These are phyloP conservation scores for Lasiommata megera DNA, from an alignment of 2,888 invertebrate species.

Conservation along the genomic window DNA sequence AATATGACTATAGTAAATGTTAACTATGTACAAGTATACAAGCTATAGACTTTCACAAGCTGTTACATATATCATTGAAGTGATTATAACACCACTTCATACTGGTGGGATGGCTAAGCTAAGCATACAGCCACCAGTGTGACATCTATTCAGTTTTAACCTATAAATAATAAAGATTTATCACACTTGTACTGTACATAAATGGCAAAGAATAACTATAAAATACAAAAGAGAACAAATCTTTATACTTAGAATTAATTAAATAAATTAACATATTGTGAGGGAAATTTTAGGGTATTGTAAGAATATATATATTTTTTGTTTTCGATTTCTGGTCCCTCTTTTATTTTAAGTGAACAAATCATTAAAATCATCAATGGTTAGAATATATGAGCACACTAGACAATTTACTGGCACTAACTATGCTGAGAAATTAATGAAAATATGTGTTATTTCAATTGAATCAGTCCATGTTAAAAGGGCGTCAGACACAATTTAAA, in stretches of 20 bases:
- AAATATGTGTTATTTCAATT: background rate
- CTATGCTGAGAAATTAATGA: background rate
- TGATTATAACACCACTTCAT: constrained; percentile 76
- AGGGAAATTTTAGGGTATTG: constrained; percentile 26
- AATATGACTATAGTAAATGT: constrained; percentile 46
- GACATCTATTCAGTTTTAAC: constrained; percentile 41
- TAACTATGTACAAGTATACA: constrained; percentile 63
- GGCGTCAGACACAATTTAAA: too few species aligned
- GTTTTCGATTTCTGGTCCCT: constrained; percentile 29
- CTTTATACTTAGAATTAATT: constrained; percentile 22
- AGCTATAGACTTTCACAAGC: constrained; percentile 57
- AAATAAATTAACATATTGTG: constrained; percentile 29
- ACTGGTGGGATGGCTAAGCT: constrained; percentile 43
- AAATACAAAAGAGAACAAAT: constrained; percentile 19
- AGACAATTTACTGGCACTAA: background rate
- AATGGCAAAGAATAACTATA: constrained; percentile 57
- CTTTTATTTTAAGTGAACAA: constrained; percentile 1
- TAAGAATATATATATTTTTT: constrained; percentile 4
- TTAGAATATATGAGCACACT: background rate
- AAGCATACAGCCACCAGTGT: constrained; percentile 46
- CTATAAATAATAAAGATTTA: constrained; percentile 44
- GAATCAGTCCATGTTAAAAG: too few species aligned
- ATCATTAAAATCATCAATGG: background rate
- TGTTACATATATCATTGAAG: constrained; percentile 48
- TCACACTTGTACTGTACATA: constrained; percentile 73